These are phyloP conservation scores for Phenganax marumi DNA, from an alignment of 92 coral and sea anemone genomes.

Conservation along the genomic window DNA sequence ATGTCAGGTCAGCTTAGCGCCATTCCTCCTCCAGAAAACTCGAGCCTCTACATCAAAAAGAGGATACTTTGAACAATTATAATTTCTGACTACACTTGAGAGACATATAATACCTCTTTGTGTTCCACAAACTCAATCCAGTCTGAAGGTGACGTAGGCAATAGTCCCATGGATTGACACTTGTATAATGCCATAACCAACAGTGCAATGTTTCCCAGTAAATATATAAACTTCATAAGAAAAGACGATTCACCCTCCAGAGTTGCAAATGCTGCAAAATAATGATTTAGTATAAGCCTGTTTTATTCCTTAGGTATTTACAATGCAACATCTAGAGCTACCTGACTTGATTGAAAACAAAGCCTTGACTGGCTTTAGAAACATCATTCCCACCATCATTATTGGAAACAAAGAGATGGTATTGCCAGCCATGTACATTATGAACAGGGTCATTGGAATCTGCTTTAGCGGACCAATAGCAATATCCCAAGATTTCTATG, in stretches of 20 bases:
- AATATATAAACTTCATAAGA: conserved; percentile 79
- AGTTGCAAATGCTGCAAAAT: conserved; percentile 79
- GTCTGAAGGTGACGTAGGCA: conserved; percentile 96
- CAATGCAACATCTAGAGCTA: conserved; percentile 20
- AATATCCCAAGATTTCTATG: conserved; percentile 98
- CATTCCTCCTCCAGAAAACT: conserved; percentile 93
- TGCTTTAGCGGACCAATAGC: conserved; percentile 99
- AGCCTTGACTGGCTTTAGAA: conserved; percentile 93
- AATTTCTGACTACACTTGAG: neutral
- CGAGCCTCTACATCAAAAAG: conserved; percentile 68
- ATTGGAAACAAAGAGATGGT: conserved; percentile 95
- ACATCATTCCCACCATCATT: conserved; percentile 99
- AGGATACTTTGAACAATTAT: neutral
- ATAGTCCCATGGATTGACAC: conserved; percentile 94
- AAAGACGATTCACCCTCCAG: conserved; percentile 88
- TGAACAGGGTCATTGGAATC: conserved; percentile 93
- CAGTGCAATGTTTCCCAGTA: conserved; percentile 82
- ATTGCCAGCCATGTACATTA: conserved; percentile 99
- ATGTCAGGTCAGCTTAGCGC: conserved; percentile 21
- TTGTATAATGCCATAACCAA: conserved; percentile 86
- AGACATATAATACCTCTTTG: conserved; percentile 58
- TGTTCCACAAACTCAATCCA: conserved; percentile 97
- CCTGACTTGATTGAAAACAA: conserved; percentile 90
- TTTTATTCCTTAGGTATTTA: neutral
- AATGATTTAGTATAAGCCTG: neutral